These are phyloP conservation scores for Diplodus puntazzo DNA, from an alignment of 2,797 vertebrate genomes.

Conservation along the genomic window DNA sequence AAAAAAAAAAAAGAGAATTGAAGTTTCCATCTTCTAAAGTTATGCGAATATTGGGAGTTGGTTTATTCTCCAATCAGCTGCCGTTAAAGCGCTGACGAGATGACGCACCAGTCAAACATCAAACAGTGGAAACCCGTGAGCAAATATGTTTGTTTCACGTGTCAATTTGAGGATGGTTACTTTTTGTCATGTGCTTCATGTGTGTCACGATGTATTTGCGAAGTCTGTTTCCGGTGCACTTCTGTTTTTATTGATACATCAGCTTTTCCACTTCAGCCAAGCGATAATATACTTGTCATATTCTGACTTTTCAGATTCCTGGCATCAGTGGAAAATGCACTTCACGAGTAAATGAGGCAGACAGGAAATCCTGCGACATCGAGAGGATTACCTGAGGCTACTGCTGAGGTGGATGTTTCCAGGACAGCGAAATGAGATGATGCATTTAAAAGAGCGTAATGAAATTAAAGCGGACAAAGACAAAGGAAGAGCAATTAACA, in stretches of 20 bases:
- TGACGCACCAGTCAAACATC: background rate
- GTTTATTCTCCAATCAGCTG: background rate
- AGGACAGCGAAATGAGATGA: conserved; percentile 39
- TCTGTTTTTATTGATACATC: background rate
- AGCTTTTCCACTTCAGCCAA: background rate
- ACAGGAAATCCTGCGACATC: conserved; percentile 9
- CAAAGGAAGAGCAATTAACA: conserved; percentile 8
- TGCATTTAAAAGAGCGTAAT: conserved; percentile 28
- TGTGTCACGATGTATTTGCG: background rate
- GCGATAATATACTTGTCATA: background rate
- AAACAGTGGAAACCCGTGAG: background rate
- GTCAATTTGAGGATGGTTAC: background rate
- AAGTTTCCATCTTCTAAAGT: background rate
- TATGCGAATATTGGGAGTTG: background rate
- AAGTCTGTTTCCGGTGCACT: background rate
- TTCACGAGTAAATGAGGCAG: background rate
- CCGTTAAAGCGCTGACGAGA: background rate
- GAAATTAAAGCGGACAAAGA: conserved; percentile 22
- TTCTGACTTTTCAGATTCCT: background rate
- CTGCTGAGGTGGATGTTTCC: conserved; percentile 18
- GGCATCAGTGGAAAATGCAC: background rate
- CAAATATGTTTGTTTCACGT: background rate
- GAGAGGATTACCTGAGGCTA: conserved; percentile 20
- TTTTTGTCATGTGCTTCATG: background rate
- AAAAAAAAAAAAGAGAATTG: background rate